phyloP scores from a whole-genome alignment of 2,113 vertebrate species.

The Hiodon tergisus region DNA sequence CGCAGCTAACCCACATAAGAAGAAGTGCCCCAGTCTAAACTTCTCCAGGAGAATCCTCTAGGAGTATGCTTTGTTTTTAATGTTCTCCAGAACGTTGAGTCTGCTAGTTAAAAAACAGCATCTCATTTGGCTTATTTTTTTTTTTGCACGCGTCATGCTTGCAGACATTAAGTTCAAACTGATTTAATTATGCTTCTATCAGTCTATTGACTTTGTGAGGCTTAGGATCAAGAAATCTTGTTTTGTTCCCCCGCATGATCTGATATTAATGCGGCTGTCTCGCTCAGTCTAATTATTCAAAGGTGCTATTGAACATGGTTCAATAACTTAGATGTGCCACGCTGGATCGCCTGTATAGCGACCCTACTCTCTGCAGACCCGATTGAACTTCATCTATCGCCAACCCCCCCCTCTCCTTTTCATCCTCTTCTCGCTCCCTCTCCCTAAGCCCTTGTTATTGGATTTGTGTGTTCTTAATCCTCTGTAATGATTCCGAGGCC shows the following conservation, averaged over 20 bases:
- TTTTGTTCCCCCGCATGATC: not conserved
- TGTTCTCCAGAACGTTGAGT: not conserved
- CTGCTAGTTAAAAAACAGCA: not conserved
- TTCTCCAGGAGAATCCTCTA: not conserved
- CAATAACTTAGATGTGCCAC: not conserved
- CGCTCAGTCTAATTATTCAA: not conserved
- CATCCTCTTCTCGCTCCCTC: conserved; percentile 1
- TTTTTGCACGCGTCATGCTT: not conserved
- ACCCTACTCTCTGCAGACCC: not conserved
- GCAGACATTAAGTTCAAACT: not conserved
- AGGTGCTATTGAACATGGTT: not conserved
- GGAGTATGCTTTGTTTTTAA: not conserved
- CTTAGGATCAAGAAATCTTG: not conserved
- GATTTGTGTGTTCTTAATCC: conserved; percentile 22
- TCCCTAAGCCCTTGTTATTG: conserved; percentile 19
- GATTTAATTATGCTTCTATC: not conserved
- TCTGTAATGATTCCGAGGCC: conserved; percentile 14
- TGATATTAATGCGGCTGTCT: not conserved
- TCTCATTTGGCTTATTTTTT: not conserved
- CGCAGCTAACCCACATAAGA: conserved; percentile 1
- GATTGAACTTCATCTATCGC: not conserved
- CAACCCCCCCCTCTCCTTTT: not conserved
- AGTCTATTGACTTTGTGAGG: not conserved
- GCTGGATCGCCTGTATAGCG: not conserved
- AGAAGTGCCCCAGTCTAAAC: not conserved